Conservation (phyloP, 2,797 vertebrate genomes). For the Choloepus didactylus region DNA sequence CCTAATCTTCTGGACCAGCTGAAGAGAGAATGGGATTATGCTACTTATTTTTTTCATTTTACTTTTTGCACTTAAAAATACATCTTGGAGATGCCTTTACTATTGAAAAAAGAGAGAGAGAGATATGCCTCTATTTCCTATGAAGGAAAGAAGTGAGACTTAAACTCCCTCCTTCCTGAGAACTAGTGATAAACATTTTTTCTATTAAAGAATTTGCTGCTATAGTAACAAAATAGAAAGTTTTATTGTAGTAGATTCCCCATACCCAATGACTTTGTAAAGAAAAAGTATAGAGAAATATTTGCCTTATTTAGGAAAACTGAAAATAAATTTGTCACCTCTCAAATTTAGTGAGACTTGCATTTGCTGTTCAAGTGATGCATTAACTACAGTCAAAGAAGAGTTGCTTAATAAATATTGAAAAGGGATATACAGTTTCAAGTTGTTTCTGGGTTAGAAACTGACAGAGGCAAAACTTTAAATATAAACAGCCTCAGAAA, state of each 20-base stretch:
- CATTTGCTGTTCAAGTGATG: conserved; percentile 15
- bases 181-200: neutral
- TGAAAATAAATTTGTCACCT: neutral
- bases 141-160: neutral
- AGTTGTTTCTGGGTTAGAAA: neutral
- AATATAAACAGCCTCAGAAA: neutral
- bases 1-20: too few relatives aligned
- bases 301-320: conserved; percentile 38
- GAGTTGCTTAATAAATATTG: conserved; percentile 23
- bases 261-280: neutral
- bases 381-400: conserved; percentile 23
- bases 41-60: too few relatives aligned
- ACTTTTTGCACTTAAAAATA: too few relatives aligned
- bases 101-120: too few relatives aligned
- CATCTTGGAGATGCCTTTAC: too few relatives aligned
- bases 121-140: neutral
- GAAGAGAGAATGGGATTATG: too few relatives aligned
- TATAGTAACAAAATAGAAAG: neutral
- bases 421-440: neutral
- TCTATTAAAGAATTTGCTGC: neutral
- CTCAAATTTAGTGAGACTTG: conserved; percentile 4
- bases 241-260: neutral
- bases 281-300: neutral
- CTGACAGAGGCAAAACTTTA: neutral
- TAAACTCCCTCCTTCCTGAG: neutral